Conservation (phyloP, 2,888 invertebrate species). For the Brachylomia viminalis region DNA sequence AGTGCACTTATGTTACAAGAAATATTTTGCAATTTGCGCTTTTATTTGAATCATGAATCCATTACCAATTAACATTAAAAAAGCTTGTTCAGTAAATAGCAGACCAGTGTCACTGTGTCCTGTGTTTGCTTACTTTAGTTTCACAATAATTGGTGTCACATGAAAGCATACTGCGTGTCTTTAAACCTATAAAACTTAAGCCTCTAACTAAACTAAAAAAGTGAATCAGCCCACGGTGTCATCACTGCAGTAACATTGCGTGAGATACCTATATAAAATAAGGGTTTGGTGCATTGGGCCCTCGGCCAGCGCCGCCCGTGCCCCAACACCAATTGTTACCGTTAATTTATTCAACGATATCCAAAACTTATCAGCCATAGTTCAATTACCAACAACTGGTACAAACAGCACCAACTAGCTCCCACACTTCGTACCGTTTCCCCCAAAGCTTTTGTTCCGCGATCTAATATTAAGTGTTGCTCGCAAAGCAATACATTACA, state of each 20-base stretch:
- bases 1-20: not conserved
- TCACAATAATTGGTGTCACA: constrained; percentile 32
- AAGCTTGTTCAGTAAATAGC: not conserved
- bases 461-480: constrained; percentile 47
- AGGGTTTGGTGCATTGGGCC: constrained; percentile 77
- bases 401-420: constrained; percentile 76
- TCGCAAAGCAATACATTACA: constrained; percentile 43
- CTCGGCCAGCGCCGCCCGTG: constrained; percentile 75
- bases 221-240: constrained; percentile 67
- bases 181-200: constrained; percentile 47
- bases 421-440: constrained; percentile 56
- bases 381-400: constrained; percentile 76
- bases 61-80: not conserved
- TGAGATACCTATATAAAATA: constrained; percentile 72
- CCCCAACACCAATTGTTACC: constrained; percentile 83
- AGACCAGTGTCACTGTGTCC: not conserved
- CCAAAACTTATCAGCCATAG: constrained; percentile 69
- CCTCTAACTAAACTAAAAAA: constrained; percentile 35
- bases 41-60: not conserved
- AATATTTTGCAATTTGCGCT: not conserved
- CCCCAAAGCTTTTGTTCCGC: constrained; percentile 41
- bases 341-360: constrained; percentile 79
- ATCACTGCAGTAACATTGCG: constrained; percentile 81
- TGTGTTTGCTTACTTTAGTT: not conserved
- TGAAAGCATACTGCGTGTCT: constrained; percentile 37